A percentile compares a stretch with the other conserved stretches of the same genome.
phyloP scores from a whole-genome alignment of 2,888 invertebrate species.

The Nymphalis polychloros region DNA sequence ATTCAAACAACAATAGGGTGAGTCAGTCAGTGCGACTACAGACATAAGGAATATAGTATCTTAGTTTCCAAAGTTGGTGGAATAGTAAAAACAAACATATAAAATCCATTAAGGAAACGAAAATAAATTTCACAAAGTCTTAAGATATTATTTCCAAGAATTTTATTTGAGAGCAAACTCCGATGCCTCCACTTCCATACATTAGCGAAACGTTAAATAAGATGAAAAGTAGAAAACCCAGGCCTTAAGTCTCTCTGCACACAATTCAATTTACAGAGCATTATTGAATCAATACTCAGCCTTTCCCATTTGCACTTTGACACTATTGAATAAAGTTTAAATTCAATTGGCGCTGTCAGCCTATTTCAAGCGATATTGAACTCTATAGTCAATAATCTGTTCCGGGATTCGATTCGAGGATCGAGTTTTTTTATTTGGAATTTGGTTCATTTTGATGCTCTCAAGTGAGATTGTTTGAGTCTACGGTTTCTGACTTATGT shows the following conservation, averaged over 20 bases:
- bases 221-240: constrained; percentile 17
- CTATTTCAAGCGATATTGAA: constrained; percentile 17
- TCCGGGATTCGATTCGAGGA: constrained; percentile 13
- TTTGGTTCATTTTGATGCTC: constrained; percentile 34
- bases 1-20: too few relatives aligned
- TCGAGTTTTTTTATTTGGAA: constrained; percentile 30
- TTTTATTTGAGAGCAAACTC: constrained; percentile 10
- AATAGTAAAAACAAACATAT: neutral
- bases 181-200: neutral
- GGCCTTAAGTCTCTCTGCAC: constrained; percentile 28
- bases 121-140: neutral
- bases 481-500: neutral
- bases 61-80: too few relatives aligned
- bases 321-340: constrained; percentile 23
- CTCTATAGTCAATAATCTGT: constrained; percentile 29
- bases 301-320: constrained; percentile 15
- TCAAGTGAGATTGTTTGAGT: constrained; percentile 10
- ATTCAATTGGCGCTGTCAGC: constrained; percentile 11
- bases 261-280: constrained; percentile 23
- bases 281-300: constrained; percentile 23
- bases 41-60: too few relatives aligned
- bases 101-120: neutral
- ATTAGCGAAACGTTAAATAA: constrained; percentile 17
- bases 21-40: too few relatives aligned
- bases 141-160: neutral